Conservation (phyloP, 2,888 invertebrate species). For the Autographa gamma region DNA sequence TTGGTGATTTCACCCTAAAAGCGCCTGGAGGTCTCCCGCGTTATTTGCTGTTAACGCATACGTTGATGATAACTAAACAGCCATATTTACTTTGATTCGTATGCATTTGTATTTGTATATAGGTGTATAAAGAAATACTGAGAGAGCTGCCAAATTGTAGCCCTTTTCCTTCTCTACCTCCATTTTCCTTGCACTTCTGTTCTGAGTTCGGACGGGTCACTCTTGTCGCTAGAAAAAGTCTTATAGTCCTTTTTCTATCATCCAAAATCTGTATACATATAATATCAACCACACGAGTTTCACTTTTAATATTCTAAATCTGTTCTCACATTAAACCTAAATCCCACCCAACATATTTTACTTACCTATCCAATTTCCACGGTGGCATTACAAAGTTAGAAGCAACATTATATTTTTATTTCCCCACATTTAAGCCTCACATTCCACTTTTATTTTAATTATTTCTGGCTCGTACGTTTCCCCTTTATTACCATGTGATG, state of each 20-base stretch:
- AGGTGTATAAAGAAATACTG: no score
- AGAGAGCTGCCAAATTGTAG: no score
- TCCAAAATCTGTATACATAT: background rate
- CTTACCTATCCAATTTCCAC: slow-evolving; percentile 14
- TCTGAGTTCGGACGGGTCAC: no score
- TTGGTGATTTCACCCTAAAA: background rate
- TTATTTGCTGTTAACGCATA: background rate
- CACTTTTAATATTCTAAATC: background rate
- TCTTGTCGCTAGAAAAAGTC: no score
- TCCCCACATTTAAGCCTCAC: slow-evolving; percentile 36
- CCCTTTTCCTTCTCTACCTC: no score
- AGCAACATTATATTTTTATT: slow-evolving; percentile 33
- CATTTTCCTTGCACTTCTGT: no score
- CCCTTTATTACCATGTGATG: slow-evolving; percentile 70
- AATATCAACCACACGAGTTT: background rate
- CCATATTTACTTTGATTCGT: background rate
- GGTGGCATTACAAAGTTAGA: slow-evolving; percentile 16
- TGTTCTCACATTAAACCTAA: background rate
- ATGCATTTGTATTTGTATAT: no score
- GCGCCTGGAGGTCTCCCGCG: background rate
- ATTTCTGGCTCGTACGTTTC: slow-evolving; percentile 64
- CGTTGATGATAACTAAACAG: slow-evolving; percentile 4
- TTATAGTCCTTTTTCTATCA: no score
- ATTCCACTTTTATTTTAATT: slow-evolving; percentile 65
- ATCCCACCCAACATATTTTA: slow-evolving; percentile 8